Evolutionary conservation across 2,113 vertebrate genomes (phyloP).

Genomic region (Sebastes fasciatus): DNA sequence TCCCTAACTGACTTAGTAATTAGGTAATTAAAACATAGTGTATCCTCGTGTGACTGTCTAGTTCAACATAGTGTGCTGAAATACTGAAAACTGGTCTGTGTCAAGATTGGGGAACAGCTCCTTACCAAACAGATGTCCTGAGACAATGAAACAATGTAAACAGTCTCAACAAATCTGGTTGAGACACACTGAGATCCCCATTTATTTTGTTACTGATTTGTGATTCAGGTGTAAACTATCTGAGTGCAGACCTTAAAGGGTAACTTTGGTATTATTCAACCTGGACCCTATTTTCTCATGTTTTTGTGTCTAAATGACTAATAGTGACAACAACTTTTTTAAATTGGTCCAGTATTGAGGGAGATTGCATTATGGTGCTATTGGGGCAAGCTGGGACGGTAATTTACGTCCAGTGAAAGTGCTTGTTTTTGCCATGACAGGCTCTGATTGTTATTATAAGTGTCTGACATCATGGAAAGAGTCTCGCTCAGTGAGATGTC

Average conservation of each 20-base stretch:
- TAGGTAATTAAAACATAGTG: conserved; percentile 40
- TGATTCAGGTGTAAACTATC: background rate
- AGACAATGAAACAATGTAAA: background rate
- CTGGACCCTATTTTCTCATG: too few species aligned
- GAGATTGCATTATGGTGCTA: too few species aligned
- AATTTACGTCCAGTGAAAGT: too few species aligned
- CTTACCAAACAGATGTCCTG: background rate
- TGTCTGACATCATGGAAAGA: too few species aligned
- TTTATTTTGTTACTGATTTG: background rate
- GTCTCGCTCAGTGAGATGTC: too few species aligned
- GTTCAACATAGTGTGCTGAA: background rate
- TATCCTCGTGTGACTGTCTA: background rate
- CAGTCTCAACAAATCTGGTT: background rate
- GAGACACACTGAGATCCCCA: background rate
- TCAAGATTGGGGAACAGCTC: background rate
- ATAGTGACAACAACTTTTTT: too few species aligned
- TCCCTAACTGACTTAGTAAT: background rate
- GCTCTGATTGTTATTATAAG: too few species aligned
- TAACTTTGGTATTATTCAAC: too few species aligned
- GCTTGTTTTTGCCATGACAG: too few species aligned
- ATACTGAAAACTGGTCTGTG: background rate
- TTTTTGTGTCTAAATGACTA: too few species aligned
- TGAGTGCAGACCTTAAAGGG: background rate
- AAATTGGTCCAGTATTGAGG: too few species aligned
- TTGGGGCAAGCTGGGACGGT: too few species aligned